phyloP scores from a whole-genome alignment of 2,113 vertebrate genomes.

The Columbina picui region DNA sequence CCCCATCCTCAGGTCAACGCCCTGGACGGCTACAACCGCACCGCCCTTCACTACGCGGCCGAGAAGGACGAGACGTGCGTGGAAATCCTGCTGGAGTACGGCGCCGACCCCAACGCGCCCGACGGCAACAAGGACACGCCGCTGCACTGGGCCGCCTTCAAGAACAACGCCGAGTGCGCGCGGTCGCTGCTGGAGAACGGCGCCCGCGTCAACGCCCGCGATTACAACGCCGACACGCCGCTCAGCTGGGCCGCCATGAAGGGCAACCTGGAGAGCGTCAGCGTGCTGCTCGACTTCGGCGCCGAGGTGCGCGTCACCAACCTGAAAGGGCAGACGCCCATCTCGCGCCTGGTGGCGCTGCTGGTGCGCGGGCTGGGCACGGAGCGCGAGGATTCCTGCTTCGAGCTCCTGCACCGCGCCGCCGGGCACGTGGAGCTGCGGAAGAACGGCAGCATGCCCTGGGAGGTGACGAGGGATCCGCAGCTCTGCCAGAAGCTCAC shows the following conservation, averaged over 20 bases:
- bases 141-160: constrained; percentile 96
- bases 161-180: constrained; percentile 91
- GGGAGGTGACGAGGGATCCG: constrained; percentile 89
- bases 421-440: constrained; percentile 86
- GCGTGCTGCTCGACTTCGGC: constrained; percentile 90
- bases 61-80: constrained; percentile 95
- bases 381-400: constrained; percentile 90
- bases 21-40: constrained; percentile 95
- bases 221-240: constrained; percentile 94
- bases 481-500: constrained; percentile 87
- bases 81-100: constrained; percentile 91
- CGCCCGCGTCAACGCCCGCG: constrained; percentile 86
- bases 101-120: constrained; percentile 87
- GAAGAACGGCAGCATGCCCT: constrained; percentile 85
- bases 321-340: constrained; percentile 92
- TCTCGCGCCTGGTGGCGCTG: constrained; percentile 88
- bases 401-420: constrained; percentile 88
- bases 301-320: constrained; percentile 91
- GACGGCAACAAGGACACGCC: constrained; percentile 97
- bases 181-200: constrained; percentile 89
- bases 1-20: constrained; percentile 86
- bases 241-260: constrained; percentile 98
- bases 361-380: constrained; percentile 90
- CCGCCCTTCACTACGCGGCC: constrained; percentile 93
- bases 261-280: constrained; percentile 93